Conservation (phyloP, 2,797 vertebrate species). For the Mus minutoides region DNA sequence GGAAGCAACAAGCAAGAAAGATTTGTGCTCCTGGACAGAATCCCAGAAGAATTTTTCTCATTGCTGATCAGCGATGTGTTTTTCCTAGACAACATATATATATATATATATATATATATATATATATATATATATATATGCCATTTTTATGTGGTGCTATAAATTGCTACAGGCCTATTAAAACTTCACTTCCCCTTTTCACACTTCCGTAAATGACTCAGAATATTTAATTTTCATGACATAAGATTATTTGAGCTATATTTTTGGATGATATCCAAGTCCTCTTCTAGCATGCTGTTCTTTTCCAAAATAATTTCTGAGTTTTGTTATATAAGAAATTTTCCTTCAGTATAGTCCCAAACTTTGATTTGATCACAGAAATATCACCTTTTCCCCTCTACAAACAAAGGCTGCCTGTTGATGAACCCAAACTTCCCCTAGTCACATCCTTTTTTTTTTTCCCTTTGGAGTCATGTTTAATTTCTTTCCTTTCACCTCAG, state of each 20-base stretch:
- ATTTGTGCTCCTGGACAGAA: constrained; percentile 71
- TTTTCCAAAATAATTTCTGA: constrained; percentile 47
- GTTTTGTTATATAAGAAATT: constrained; percentile 10
- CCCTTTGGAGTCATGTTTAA: constrained; percentile 17
- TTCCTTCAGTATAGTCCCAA: background rate
- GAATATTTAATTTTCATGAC: constrained; percentile 72
- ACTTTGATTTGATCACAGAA: background rate
- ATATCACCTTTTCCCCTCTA: background rate
- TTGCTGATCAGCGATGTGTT: constrained; percentile 72
- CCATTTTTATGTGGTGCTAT: constrained; percentile 73
- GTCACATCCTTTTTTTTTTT: background rate
- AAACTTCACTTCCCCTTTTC: constrained; percentile 74
- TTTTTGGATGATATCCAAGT: constrained; percentile 62
- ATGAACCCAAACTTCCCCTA: background rate
- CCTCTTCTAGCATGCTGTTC: constrained; percentile 47
- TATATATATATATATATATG: constrained; percentile 48
- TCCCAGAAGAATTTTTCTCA: constrained; percentile 74
- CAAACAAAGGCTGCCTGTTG: background rate
- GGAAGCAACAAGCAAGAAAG: constrained; percentile 74
- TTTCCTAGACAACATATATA: constrained; percentile 78
- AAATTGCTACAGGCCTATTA: constrained; percentile 75
- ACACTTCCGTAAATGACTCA: constrained; percentile 69
- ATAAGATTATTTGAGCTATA: constrained; percentile 60
- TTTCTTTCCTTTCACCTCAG: background rate
- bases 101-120: no score